Evolutionary conservation across 2,113 vertebrate genomes (phyloP).

Genomic region (Bostrychus sinensis): DNA sequence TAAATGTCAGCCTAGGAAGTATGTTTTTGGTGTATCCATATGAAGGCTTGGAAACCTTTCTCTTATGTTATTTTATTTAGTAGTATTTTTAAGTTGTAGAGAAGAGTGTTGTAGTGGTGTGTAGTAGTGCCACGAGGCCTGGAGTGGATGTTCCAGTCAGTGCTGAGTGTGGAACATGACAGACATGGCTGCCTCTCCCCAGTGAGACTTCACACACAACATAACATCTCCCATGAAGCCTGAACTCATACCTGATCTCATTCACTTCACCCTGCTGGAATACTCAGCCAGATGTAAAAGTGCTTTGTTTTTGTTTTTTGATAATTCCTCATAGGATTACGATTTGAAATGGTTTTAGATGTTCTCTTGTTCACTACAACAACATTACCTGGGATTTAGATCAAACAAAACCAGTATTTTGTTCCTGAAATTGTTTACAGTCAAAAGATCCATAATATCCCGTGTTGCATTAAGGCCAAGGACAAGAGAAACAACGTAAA

Average conservation of each 20-base stretch:
- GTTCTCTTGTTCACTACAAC: background rate
- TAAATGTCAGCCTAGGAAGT: too few species aligned
- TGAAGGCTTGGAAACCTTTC: too few species aligned
- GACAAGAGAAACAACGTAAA: slow-evolving; percentile 4
- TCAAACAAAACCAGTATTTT: slow-evolving; percentile 2
- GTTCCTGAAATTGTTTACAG: background rate
- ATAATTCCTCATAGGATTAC: background rate
- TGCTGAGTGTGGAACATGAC: slow-evolving; percentile 43
- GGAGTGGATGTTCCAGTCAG: slow-evolving; percentile 43
- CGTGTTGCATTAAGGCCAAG: background rate
- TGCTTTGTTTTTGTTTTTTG: background rate
- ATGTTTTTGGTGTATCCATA: too few species aligned
- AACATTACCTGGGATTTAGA: background rate
- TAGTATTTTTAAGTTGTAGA: too few species aligned
- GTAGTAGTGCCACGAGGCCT: slow-evolving; percentile 28
- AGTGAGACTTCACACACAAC: slow-evolving; percentile 53
- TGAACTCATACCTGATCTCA: background rate
- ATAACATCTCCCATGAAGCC: slow-evolving; percentile 17
- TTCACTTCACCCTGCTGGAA: background rate
- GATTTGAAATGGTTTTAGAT: background rate
- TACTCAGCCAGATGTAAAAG: background rate
- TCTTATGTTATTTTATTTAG: too few species aligned
- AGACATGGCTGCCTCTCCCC: too few species aligned
- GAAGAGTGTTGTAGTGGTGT: too few species aligned
- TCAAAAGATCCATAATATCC: background rate